phyloP scores from a whole-genome alignment of 2,797 vertebrate species.

The Microtus agrestis region DNA sequence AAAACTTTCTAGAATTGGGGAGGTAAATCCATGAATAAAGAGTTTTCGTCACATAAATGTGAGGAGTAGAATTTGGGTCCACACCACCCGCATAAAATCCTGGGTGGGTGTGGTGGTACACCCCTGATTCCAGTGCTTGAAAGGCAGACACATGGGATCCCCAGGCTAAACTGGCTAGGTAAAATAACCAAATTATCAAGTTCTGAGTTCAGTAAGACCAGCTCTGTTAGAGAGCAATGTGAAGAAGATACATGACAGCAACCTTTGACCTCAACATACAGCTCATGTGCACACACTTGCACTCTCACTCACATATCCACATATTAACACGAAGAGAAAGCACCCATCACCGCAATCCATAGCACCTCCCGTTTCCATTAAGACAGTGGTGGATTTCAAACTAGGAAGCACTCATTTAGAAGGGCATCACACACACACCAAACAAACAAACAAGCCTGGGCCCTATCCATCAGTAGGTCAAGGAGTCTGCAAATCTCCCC shows the following conservation, averaged over 20 bases:
- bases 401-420: background rate
- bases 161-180: background rate
- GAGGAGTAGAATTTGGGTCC: background rate
- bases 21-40: background rate
- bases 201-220: background rate
- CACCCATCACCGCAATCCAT: background rate
- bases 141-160: background rate
- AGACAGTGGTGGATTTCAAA: background rate
- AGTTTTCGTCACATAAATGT: background rate
- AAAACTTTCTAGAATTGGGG: background rate
- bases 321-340: background rate
- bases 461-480: background rate
- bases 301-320: background rate
- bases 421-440: rapidly evolving
- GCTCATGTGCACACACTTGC: background rate
- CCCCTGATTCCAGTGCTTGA: background rate
- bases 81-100: background rate
- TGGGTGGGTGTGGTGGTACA: background rate
- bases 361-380: background rate
- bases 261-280: background rate
- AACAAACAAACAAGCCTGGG: background rate
- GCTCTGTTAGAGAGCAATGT: background rate
- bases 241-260: background rate
- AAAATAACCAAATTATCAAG: background rate
- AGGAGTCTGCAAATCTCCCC: background rate